phyloP scores from a whole-genome alignment of 2,113 vertebrate species.

The Lanius collurio region DNA sequence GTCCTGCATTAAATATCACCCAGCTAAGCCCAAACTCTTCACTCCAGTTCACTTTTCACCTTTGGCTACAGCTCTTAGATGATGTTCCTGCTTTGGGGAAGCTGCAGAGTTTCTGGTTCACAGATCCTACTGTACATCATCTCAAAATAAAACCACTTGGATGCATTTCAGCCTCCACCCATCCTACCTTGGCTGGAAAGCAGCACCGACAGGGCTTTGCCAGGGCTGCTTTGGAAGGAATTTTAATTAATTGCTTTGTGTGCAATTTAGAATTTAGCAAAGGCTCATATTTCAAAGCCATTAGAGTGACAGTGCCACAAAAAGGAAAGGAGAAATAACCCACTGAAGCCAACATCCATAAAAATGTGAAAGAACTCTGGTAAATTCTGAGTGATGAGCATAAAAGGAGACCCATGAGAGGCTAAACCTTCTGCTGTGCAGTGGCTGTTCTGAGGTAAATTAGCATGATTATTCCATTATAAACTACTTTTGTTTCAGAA shows the following conservation, averaged over 20 bases:
- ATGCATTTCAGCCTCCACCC: not conserved
- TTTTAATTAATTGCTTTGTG: conserved; percentile 62
- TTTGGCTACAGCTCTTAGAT: not conserved
- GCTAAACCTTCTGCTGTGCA: not conserved
- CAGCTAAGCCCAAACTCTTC: not conserved
- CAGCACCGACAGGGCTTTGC: not conserved
- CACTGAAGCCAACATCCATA: conserved; percentile 29
- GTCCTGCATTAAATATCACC: not conserved
- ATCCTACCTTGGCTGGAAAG: conserved; percentile 6
- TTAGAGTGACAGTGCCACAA: conserved; percentile 39
- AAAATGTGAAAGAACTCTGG: conserved; percentile 32
- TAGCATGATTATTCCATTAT: conserved; percentile 37
- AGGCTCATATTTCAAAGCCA: conserved; percentile 57
- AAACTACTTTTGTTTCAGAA: conserved; percentile 13
- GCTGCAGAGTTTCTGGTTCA: not conserved
- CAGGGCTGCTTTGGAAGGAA: conserved; percentile 30
- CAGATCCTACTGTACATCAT: not conserved
- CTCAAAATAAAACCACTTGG: not conserved
- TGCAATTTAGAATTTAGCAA: conserved; percentile 23
- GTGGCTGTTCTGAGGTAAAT: conserved; percentile 32
- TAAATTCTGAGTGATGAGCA: conserved; percentile 59
- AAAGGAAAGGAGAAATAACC: conserved; percentile 33
- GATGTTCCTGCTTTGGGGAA: not conserved
- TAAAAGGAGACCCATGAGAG: not conserved
- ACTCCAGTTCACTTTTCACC: not conserved